Evolutionary conservation across 2,113 vertebrate species (phyloP).

Genomic region (Chinchilla lanigera): DNA sequence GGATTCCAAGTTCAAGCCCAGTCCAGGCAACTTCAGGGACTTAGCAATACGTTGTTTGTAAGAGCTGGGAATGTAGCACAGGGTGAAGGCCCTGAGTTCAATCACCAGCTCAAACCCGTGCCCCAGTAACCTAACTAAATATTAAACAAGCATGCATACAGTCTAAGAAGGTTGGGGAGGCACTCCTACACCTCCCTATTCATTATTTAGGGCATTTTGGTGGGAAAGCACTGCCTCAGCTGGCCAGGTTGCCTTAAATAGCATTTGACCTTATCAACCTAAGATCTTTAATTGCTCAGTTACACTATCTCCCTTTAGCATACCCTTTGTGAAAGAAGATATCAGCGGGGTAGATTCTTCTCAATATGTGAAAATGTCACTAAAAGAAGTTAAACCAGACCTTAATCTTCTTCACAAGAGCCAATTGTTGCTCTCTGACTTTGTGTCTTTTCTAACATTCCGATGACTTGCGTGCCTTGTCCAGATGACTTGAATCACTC

Average conservation of each 20-base stretch:
- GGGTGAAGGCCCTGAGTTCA: neutral
- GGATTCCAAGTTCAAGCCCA: neutral
- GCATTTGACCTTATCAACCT: neutral
- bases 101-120: neutral
- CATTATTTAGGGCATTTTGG: neutral
- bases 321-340: neutral
- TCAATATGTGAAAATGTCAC: constrained; percentile 18
- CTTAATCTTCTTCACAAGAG: constrained; percentile 16
- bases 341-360: neutral
- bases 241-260: neutral
- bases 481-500: neutral
- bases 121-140: neutral
- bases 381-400: neutral
- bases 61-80: neutral
- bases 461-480: neutral
- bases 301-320: neutral
- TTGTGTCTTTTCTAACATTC: constrained; percentile 9
- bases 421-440: constrained; percentile 8
- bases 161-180: neutral
- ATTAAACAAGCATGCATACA: neutral
- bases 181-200: neutral
- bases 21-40: neutral
- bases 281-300: neutral
- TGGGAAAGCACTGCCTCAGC: neutral
- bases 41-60: neutral